Conservation (phyloP, 2,888 invertebrate species). For the Pseudococcus longispinus region DNA sequence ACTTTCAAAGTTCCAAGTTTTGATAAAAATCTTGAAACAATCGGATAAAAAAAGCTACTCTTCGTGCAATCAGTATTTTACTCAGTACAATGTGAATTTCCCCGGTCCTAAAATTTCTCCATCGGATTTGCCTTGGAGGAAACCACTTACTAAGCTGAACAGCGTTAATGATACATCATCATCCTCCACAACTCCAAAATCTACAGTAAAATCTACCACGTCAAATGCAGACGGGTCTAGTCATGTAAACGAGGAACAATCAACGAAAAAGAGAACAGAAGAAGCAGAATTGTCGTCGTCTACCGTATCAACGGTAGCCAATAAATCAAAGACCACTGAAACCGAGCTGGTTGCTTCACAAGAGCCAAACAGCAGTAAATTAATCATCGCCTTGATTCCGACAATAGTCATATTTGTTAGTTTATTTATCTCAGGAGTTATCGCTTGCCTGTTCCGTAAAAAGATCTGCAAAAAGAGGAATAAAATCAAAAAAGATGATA, state of each 20-base stretch:
- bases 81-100: conserved; percentile 32
- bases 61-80: conserved; percentile 55
- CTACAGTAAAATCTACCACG: conserved; percentile 58
- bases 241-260: not conserved
- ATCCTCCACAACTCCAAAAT: conserved; percentile 53
- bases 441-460: conserved; percentile 75
- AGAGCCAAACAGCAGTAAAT: conserved; percentile 5
- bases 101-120: conserved; percentile 60
- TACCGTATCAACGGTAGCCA: not conserved
- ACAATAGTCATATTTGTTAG: conserved; percentile 70
- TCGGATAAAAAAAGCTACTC: conserved; percentile 59
- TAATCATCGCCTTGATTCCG: conserved; percentile 30
- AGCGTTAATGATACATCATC: conserved; percentile 3
- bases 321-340: not conserved
- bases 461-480: conserved; percentile 68
- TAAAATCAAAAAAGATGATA: conserved; percentile 58
- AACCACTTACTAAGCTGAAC: conserved; percentile 56
- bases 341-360: not conserved
- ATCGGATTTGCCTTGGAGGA: conserved; percentile 56
- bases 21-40: conserved; percentile 67
- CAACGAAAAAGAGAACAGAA: not conserved
- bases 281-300: not conserved
- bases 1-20: conserved; percentile 72
- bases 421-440: conserved; percentile 72
- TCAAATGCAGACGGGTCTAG: not conserved